Conservation (phyloP, 2,888 invertebrate species). For the Trichopoda pennipes region DNA sequence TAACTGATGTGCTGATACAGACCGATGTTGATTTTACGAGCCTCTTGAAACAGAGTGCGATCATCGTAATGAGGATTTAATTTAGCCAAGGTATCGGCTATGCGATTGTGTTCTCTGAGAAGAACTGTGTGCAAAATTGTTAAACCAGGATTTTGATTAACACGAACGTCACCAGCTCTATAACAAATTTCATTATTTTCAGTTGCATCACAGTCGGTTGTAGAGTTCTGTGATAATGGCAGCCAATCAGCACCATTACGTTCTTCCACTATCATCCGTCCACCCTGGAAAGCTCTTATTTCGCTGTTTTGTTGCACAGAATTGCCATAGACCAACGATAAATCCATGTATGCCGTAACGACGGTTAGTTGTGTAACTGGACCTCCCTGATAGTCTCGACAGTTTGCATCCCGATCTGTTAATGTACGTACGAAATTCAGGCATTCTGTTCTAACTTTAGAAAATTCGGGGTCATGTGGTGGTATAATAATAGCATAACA, state of each 20-base stretch:
- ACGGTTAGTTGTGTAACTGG: conserved; percentile 85
- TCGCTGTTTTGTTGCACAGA: conserved; percentile 84
- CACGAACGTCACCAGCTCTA: conserved; percentile 84
- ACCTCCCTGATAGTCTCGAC: conserved; percentile 81
- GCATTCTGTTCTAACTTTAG: conserved; percentile 83
- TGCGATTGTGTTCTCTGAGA: conserved; percentile 82
- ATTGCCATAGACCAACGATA: conserved; percentile 91
- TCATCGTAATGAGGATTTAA: conserved; percentile 83
- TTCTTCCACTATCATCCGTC: conserved; percentile 84
- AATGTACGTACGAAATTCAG: conserved; percentile 86
- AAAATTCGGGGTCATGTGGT: conserved; percentile 83
- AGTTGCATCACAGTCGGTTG: conserved; percentile 86
- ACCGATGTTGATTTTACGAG: conserved; percentile 82
- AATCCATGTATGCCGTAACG: conserved; percentile 84
- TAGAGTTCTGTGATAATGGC: conserved; percentile 86
- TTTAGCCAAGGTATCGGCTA: conserved; percentile 79
- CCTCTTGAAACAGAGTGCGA: conserved; percentile 82
- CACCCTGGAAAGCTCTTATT: conserved; percentile 86
- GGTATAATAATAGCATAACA: conserved; percentile 84
- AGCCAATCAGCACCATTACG: conserved; percentile 87
- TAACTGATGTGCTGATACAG: conserved; percentile 82
- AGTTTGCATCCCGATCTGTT: conserved; percentile 85
- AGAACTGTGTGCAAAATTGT: conserved; percentile 81
- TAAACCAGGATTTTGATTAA: conserved; percentile 82
- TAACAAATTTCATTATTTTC: conserved; percentile 88